A percentile compares a stretch with the other conserved stretches of the same genome.
Conservation (phyloP, 2,797 vertebrate species). For the Eptatretus atami region DNA sequence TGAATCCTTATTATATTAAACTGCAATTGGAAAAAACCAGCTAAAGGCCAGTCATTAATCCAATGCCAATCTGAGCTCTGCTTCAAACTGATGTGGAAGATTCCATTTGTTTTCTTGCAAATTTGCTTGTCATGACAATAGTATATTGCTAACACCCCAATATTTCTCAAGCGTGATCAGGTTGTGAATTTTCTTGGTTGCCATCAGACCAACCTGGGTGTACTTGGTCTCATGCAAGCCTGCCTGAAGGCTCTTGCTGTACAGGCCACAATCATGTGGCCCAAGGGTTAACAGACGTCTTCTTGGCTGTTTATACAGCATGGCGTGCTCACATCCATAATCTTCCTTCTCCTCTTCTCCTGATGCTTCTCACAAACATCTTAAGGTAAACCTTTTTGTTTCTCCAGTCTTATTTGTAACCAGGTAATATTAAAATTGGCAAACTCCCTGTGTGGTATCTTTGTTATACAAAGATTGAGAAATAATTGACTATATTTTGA, state of each 20-base stretch:
- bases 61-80: too few species aligned
- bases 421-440: constrained; percentile 4
- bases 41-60: too few species aligned
- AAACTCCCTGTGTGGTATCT: constrained; percentile 8
- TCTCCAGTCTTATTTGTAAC: neutral
- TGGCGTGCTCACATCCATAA: constrained; percentile 72
- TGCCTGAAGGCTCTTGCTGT: constrained; percentile 64
- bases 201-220: constrained; percentile 49
- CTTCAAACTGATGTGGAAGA: too few species aligned
- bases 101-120: too few species aligned
- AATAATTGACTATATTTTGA: neutral
- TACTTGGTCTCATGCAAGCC: constrained; percentile 62
- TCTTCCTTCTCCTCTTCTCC: constrained; percentile 52
- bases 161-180: constrained; percentile 13
- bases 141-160: too few species aligned
- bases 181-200: constrained; percentile 50
- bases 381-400: constrained; percentile 22
- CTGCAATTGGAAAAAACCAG: too few species aligned
- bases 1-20: too few species aligned
- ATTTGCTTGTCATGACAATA: too few species aligned
- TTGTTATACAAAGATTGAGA: constrained; percentile 6
- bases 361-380: constrained; percentile 49
- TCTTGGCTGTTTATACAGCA: constrained; percentile 38
- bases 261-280: constrained; percentile 53
- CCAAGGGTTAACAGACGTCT: constrained; percentile 37